These are phyloP conservation scores for Gymnothorax reevesii DNA, from an alignment of 2,797 vertebrate species.

Conservation along the genomic window DNA sequence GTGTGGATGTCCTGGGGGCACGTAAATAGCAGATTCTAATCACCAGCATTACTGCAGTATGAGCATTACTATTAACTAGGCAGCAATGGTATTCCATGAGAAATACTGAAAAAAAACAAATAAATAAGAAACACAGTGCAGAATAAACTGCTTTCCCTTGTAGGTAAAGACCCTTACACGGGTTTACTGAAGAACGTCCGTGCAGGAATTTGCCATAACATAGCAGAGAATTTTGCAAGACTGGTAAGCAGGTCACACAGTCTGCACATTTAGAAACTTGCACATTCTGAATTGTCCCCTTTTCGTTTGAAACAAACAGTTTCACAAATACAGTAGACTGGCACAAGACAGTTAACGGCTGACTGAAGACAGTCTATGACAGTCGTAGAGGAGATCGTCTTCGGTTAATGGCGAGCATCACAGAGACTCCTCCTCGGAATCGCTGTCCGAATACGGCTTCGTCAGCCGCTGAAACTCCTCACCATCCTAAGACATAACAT, in stretches of 20 bases:
- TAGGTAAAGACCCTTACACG: neutral
- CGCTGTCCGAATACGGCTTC: slow-evolving; percentile 83
- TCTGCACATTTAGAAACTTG: neutral
- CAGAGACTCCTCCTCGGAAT: slow-evolving; percentile 85
- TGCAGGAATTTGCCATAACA: neutral
- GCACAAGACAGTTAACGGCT: neutral
- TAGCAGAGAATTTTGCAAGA: neutral
- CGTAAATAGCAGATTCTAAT: neutral
- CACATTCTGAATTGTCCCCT: neutral
- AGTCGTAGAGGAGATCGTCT: neutral
- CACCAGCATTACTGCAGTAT: neutral
- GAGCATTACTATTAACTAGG: neutral
- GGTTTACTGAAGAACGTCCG: neutral
- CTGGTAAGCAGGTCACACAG: neutral
- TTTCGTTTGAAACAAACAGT: neutral
- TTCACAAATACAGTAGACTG: neutral
- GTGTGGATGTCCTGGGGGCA: too few species aligned
- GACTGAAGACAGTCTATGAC: neutral
- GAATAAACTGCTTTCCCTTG: neutral
- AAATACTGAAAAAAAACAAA: neutral
- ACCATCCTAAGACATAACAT: slow-evolving; percentile 81
- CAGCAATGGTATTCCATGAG: neutral
- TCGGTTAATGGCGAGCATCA: slow-evolving; percentile 40
- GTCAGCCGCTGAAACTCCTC: slow-evolving; percentile 90
- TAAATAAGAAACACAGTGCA: neutral